A percentile compares a stretch with the other conserved stretches of the same genome.
phyloP scores from a whole-genome alignment of 2,888 invertebrate genomes.

The Drosophila vallismaia region DNA sequence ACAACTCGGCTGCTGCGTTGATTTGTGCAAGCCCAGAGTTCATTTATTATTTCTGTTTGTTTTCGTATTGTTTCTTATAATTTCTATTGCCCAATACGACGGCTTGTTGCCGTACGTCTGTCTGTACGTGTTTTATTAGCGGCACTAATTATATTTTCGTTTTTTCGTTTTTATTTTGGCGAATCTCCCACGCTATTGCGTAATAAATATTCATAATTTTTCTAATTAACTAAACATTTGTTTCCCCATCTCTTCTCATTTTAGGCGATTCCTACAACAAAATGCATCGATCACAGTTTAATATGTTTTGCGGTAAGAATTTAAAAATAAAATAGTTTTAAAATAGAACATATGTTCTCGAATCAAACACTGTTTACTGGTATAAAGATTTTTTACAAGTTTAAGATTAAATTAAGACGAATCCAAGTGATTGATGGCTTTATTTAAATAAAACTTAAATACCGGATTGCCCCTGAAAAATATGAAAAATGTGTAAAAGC shows the following conservation, averaged over 20 bases:
- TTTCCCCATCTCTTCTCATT: constrained; percentile 54
- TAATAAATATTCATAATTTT: constrained; percentile 72
- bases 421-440: neutral
- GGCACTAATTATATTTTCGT: constrained; percentile 34
- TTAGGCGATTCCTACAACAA: constrained; percentile 71
- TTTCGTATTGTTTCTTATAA: constrained; percentile 45
- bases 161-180: constrained; percentile 33
- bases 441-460: neutral
- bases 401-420: neutral
- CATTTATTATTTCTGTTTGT: constrained; percentile 48
- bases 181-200: constrained; percentile 63
- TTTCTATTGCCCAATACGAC: constrained; percentile 63
- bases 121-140: constrained; percentile 44
- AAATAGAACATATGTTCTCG: too few relatives aligned
- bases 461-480: neutral
- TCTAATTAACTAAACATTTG: constrained; percentile 46
- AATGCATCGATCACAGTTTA: constrained; percentile 67
- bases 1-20: constrained; percentile 36
- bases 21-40: constrained; percentile 44
- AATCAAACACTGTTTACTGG: too few relatives aligned
- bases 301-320: constrained; percentile 72
- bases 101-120: constrained; percentile 20
- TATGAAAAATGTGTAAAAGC: neutral
- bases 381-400: too few relatives aligned
- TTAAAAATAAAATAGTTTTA: neutral